These are phyloP conservation scores for Albula goreensis DNA, from an alignment of 2,113 vertebrate genomes.

Conservation along the genomic window DNA sequence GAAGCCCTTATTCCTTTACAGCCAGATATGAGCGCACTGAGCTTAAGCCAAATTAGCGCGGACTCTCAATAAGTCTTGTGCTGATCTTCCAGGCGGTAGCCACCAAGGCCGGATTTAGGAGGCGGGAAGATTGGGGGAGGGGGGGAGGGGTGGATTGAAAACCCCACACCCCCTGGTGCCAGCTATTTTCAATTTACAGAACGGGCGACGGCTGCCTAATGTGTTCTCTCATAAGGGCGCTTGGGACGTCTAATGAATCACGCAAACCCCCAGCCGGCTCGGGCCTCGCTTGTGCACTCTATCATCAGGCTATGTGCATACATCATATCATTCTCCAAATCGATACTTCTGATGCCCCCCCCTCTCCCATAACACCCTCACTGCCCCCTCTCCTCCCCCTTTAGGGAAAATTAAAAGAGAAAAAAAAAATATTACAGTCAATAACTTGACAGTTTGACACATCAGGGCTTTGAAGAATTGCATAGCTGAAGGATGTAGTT, in stretches of 20 bases:
- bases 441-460: conserved; percentile 48
- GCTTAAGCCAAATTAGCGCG: not conserved
- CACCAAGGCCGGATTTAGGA: not conserved
- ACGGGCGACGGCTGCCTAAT: not conserved
- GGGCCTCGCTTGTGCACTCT: conserved; percentile 49
- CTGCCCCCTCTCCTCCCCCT: conserved; percentile 35
- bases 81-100: not conserved
- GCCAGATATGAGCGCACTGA: not conserved
- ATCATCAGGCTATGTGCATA: conserved; percentile 50
- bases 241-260: not conserved
- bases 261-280: conserved; percentile 37
- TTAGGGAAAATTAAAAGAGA: conserved; percentile 47
- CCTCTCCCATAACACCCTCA: conserved; percentile 15
- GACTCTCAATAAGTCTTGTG: not conserved
- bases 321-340: conserved; percentile 46
- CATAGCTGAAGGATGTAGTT: conserved; percentile 10
- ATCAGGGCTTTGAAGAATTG: conserved; percentile 37
- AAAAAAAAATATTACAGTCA: conserved; percentile 20
- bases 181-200: conserved; percentile 14
- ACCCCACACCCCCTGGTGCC: not conserved
- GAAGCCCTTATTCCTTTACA: not conserved
- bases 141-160: not conserved
- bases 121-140: not conserved
- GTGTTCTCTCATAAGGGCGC: not conserved
- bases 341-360: conserved; percentile 53